Base-by-base conservation (phyloP, 2,888 invertebrate species). In the Pristionchus arcanus region DNA sequence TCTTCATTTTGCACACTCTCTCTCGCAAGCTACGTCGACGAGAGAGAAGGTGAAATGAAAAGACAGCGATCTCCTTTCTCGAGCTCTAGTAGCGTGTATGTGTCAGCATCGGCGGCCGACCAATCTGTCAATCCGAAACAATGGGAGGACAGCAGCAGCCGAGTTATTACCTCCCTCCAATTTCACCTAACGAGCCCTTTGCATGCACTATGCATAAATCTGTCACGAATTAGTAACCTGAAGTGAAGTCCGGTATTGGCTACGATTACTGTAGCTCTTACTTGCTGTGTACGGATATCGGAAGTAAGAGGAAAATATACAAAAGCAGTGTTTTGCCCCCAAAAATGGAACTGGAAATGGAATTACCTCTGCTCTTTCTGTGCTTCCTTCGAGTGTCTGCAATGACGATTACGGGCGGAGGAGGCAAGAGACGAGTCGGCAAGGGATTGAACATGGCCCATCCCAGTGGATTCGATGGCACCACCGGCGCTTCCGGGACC, bases 381-480 rank as follows among this genome's bases (percentile, higher is more conserved):
- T 59, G 34, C 28, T 34, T 68, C 25, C 28, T 34, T 11, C 49
- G 42, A 13, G n/a, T 42, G 7, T 19, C 28, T 0, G 37, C 66
- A 16, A 37, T 37, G 49, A 68, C 25, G 13, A 68, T 42, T 5
- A 28, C 25, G 28, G 84, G 84, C n/a, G 84, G 84, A 3, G 68
- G 49, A 2, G 63, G 28, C 1, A 53, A 25, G 13, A 66, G 90
- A 34, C 91, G 85, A 28, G 92, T 91, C 4, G 92, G 92, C 4
- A 92, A 49, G 7, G 93, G 93, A 63, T 92, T 92, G 90, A 93
- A 93, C 19, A 93, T 90, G 16, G 93, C 92, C 93, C 93, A 93
- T 25, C 92, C 92, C 25, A 93, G 90, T 2, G 93, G 92, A 55
- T 92, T 93, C 42, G 91, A 91, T 49, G 89, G 55, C 31, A 55